Base-by-base conservation (phyloP, 2,797 vertebrate species). In the Macroramphosus scolopax region DNA sequence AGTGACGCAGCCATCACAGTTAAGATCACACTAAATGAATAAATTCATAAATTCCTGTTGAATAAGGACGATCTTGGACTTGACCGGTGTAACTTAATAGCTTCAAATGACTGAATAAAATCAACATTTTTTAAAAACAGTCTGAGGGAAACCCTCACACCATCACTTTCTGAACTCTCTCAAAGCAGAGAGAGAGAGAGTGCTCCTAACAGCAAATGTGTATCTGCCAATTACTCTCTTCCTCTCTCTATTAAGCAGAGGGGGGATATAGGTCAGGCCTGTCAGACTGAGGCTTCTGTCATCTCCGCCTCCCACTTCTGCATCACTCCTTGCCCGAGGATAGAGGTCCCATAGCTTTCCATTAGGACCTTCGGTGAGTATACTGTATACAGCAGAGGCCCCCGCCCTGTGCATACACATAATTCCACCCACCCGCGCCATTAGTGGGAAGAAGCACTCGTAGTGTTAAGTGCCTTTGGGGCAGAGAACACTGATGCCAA, bases 181-280 rank as follows among this genome's bases (percentile, higher is more conserved):
- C n/a, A n/a, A n/a, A n/a, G n/a, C n/a, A n/a, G n/a, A n/a, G n/a
- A n/a, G n/a, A n/a, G 14, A 48, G 15, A 36, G 26, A 38, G 26
- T 14, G 8, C 40, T 53, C 13, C n/a, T 3, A 63, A 65, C 51
- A 48, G 48, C 36, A 68, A 71, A 69, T 44, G 39, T 68, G 63
- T 50, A 41, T 65, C 52, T 73, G 53, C 63, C 63, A 72, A 70
- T 79, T 68, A 75, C 28, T 43, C 45, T 48, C 37, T 55, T 14
- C 45, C 26, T 54, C 42, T 75, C 45, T 72, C 72, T 77, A 66
- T 69, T 69, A 76, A 61, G 77, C 52, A 67, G 70, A 32, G 65
- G 46, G 31, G 30, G 24, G 60, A 96, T 95, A 91, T 97, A 95
- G 95, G 94, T 97, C 95, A 96, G 87, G 86, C 90, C 89, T 94